Conservation (phyloP, 1,140 invertebrate genomes). For the Drosophila nebulosa region DNA sequence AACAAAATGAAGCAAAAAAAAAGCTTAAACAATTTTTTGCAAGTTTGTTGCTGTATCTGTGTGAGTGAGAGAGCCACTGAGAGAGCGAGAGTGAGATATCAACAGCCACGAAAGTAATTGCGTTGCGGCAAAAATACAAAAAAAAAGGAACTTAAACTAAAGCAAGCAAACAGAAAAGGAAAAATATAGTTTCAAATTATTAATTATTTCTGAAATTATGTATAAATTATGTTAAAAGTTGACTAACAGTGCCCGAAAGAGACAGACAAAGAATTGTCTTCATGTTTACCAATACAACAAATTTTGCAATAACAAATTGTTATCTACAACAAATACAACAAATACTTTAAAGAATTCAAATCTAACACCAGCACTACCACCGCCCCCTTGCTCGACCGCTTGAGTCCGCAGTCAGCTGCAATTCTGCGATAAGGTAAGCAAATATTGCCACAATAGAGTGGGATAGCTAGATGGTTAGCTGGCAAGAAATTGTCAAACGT, state of each 20-base stretch:
- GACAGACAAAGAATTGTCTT: conserved; percentile 15
- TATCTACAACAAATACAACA: conserved; percentile 31
- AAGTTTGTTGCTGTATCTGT: conserved; percentile 24
- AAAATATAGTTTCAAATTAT: neutral
- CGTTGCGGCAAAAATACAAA: conserved; percentile 49
- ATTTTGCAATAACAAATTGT: conserved; percentile 17
- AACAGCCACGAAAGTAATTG: conserved; percentile 65
- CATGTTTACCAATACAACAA: conserved; percentile 34
- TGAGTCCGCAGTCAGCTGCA: conserved; percentile 62
- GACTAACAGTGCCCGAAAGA: neutral
- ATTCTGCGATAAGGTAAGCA: conserved; percentile 73
- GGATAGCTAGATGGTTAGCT: neutral
- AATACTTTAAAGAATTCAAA: neutral
- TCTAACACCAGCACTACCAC: conserved; percentile 6
- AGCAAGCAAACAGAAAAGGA: neutral
- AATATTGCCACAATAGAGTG: conserved; percentile 29
- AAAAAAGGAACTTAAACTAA: neutral
- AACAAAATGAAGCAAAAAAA: conserved; percentile 58
- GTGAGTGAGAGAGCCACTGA: conserved; percentile 2
- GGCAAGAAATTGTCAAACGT: neutral
- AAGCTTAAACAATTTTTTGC: conserved; percentile 47
- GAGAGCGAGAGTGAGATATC: conserved; percentile 55
- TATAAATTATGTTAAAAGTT: neutral
- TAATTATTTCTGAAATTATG: neutral
- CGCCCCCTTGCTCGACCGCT: conserved; percentile 50